A percentile compares a stretch with the other conserved stretches of the same genome.
These are phyloP conservation scores for Andrena fulva DNA, from an alignment of 2,888 invertebrate genomes.

Conservation along the genomic window DNA sequence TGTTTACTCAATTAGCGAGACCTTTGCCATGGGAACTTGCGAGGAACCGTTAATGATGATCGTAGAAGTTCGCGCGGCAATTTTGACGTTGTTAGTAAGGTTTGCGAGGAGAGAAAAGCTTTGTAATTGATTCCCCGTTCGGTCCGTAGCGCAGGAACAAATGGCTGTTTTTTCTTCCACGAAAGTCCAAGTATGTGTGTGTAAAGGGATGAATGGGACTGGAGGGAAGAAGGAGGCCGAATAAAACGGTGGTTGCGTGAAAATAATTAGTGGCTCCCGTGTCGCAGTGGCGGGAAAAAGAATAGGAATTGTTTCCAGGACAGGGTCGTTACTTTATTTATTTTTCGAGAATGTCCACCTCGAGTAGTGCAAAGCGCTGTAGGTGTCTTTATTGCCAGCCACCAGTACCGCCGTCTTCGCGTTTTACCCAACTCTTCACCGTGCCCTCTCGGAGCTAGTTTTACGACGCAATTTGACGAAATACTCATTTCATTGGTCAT, in stretches of 20 bases:
- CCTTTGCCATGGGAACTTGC: no score
- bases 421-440: conserved; percentile 4
- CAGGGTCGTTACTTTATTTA: background rate
- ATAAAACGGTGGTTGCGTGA: background rate
- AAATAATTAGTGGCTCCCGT: conserved; percentile 30
- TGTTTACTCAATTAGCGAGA: no score
- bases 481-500: background rate
- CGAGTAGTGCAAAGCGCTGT: conserved; percentile 20
- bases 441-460: background rate
- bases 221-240: background rate
- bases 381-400: conserved; percentile 32
- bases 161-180: no score
- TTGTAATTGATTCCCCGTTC: no score
- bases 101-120: no score
- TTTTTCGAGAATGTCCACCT: conserved; percentile 7
- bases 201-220: background rate
- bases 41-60: no score
- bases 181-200: no score
- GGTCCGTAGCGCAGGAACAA: no score
- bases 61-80: no score
- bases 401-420: background rate
- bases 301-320: conserved; percentile 15
- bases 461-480: background rate
- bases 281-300: conserved; percentile 20
- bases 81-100: no score